Evolutionary conservation across 2,113 vertebrate species (phyloP).

Genomic region (Syngnathoides biaculeatus): DNA sequence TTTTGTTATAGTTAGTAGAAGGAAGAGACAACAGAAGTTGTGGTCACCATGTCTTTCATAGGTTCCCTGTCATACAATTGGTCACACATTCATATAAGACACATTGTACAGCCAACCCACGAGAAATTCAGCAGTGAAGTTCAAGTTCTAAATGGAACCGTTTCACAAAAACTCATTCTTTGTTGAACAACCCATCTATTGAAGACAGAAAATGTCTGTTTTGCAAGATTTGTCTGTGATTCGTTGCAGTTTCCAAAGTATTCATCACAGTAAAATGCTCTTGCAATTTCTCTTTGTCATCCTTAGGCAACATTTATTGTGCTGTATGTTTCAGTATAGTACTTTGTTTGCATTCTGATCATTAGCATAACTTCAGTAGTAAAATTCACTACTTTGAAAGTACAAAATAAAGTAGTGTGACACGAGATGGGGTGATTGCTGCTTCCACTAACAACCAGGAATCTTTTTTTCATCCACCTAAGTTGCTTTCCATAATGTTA

Average conservation of each 20-base stretch:
- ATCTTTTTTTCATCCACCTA: not conserved
- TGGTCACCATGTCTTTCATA: not conserved
- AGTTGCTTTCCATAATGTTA: not conserved
- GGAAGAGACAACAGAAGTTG: no score
- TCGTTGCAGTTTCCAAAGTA: not conserved
- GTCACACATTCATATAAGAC: slow-evolving; percentile 25
- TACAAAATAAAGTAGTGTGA: no score
- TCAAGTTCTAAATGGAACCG: slow-evolving; percentile 25
- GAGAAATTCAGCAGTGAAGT: slow-evolving; percentile 30
- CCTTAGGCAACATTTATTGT: no score
- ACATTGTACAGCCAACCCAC: slow-evolving; percentile 11
- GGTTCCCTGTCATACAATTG: slow-evolving; percentile 40
- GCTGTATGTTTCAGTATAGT: no score
- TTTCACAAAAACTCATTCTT: slow-evolving; percentile 1
- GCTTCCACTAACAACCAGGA: not conserved
- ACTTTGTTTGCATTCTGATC: not conserved
- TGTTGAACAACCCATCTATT: not conserved
- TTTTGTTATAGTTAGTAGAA: no score
- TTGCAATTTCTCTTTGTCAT: not conserved
- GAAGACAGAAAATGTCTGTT: not conserved
- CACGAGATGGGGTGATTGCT: not conserved
- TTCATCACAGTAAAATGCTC: not conserved
- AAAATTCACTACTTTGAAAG: no score
- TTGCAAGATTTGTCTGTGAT: not conserved
- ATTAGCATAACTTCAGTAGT: not conserved